phyloP scores from a whole-genome alignment of 2,113 vertebrate genomes.

The Strix uralensis region DNA sequence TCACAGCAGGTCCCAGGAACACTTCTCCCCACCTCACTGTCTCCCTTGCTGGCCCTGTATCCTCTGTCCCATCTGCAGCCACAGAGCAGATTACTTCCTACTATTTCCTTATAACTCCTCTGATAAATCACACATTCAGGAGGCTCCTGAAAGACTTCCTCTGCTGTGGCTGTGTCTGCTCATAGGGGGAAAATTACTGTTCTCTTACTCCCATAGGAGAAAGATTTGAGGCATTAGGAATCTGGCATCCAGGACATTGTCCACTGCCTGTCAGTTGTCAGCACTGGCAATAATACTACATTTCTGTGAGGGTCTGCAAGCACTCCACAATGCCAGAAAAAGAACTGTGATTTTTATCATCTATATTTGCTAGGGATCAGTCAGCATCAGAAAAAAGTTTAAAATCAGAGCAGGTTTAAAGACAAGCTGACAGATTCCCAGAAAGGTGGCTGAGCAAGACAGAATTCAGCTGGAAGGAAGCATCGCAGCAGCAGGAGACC shows the following conservation, averaged over 20 bases:
- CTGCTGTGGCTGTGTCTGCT: not conserved
- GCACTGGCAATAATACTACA: not conserved
- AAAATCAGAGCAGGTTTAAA: not conserved
- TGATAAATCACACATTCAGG: not conserved
- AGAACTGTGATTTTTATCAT: not conserved
- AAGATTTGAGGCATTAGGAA: not conserved
- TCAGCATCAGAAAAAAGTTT: not conserved
- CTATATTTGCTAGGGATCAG: not conserved
- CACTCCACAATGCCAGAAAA: not conserved
- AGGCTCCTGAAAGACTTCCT: not conserved
- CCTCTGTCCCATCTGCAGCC: not conserved
- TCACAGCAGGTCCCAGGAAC: not conserved
- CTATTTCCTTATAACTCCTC: not conserved
- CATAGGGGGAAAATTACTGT: not conserved
- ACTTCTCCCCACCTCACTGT: not conserved
- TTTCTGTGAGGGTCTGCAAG: not conserved
- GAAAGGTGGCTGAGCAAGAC: not conserved
- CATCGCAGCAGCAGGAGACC: not conserved
- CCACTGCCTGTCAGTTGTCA: not conserved
- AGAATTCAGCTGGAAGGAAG: not conserved
- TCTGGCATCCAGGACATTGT: not conserved
- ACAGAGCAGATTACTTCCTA: not conserved
- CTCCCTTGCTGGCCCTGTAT: not conserved
- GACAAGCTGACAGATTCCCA: not conserved
- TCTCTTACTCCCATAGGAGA: not conserved